Evolutionary conservation across 2,888 invertebrate genomes (phyloP).

Genomic region (Cryptocephalus moraei): DNA sequence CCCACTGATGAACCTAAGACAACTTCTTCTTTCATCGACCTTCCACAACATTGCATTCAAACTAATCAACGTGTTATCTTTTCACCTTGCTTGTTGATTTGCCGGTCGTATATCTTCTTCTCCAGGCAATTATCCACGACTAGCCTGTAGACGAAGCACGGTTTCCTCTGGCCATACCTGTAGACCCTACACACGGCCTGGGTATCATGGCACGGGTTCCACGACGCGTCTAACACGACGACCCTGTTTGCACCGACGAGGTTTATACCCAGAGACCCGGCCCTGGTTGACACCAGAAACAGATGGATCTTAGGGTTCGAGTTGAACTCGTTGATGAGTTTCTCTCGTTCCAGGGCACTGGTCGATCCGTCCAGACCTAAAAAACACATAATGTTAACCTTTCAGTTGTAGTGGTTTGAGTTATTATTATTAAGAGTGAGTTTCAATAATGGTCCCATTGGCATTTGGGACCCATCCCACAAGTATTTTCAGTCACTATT

Average conservation of each 20-base stretch:
- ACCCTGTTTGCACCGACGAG: constrained; percentile 95
- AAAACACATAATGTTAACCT: constrained; percentile 5
- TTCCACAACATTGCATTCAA: background rate
- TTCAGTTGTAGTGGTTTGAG: too few relatives aligned
- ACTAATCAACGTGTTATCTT: background rate
- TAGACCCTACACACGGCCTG: constrained; percentile 96
- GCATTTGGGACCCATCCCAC: too few relatives aligned
- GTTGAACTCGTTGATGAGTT: constrained; percentile 94
- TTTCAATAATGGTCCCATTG: too few relatives aligned
- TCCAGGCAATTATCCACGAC: constrained; percentile 97
- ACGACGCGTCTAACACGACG: constrained; percentile 94
- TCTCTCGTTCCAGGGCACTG: constrained; percentile 86
- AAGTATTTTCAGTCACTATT: too few relatives aligned
- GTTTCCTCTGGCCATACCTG: constrained; percentile 88
- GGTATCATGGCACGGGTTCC: constrained; percentile 99
- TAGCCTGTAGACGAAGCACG: constrained; percentile 90
- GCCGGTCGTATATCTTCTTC: constrained; percentile 95
- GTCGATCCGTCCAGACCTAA: constrained; percentile 92
- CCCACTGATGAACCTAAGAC: too few relatives aligned
- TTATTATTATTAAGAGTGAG: too few relatives aligned
- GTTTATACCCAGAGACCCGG: constrained; percentile 95
- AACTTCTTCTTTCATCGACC: too few relatives aligned
- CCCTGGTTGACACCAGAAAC: constrained; percentile 93
- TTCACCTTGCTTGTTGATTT: constrained; percentile 90
- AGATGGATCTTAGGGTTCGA: constrained; percentile 74